Evolutionary conservation across 2,888 invertebrate genomes (phyloP).

Genomic region (Dryobota labecula): DNA sequence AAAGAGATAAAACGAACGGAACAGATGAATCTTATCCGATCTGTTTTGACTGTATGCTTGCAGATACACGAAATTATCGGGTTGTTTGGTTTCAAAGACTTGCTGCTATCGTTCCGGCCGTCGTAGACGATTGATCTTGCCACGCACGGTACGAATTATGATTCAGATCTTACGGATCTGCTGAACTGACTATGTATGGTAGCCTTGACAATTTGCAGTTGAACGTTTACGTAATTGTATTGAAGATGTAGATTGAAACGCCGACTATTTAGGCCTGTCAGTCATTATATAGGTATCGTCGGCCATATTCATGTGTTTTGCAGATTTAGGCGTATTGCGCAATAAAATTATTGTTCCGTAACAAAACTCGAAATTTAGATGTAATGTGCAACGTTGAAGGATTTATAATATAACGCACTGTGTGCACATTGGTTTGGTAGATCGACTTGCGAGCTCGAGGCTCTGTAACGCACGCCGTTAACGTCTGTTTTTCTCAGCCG

Average conservation of each 20-base stretch:
- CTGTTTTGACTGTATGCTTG: background rate
- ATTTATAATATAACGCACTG: slow-evolving; percentile 36
- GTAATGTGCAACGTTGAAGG: slow-evolving; percentile 38
- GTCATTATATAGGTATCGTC: slow-evolving; percentile 27
- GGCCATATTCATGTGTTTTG: slow-evolving; percentile 24
- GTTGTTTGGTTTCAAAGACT: slow-evolving; percentile 6
- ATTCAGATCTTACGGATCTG: background rate
- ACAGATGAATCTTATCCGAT: background rate
- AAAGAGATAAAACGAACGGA: background rate
- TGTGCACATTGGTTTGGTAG: slow-evolving; percentile 29
- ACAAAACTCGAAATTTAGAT: slow-evolving; percentile 44
- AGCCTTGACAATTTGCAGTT: slow-evolving; percentile 35
- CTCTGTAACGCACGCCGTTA: slow-evolving; percentile 63
- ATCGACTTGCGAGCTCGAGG: slow-evolving; percentile 45
- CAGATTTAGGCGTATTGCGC: slow-evolving; percentile 26
- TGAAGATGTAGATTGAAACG: slow-evolving; percentile 26
- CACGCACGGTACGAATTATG: background rate
- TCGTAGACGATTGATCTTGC: background rate
- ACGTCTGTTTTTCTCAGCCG: slow-evolving; percentile 72
- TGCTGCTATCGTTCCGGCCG: background rate
- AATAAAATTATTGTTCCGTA: slow-evolving; percentile 52
- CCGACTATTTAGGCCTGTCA: slow-evolving; percentile 22
- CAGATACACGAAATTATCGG: background rate
- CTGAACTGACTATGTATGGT: slow-evolving; percentile 42
- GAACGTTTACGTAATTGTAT: slow-evolving; percentile 50